A percentile compares a stretch with the other conserved stretches of the same genome.
phyloP scores from a whole-genome alignment of 1,140 invertebrate species.

The Brachionus asplanchnoidis region DNA sequence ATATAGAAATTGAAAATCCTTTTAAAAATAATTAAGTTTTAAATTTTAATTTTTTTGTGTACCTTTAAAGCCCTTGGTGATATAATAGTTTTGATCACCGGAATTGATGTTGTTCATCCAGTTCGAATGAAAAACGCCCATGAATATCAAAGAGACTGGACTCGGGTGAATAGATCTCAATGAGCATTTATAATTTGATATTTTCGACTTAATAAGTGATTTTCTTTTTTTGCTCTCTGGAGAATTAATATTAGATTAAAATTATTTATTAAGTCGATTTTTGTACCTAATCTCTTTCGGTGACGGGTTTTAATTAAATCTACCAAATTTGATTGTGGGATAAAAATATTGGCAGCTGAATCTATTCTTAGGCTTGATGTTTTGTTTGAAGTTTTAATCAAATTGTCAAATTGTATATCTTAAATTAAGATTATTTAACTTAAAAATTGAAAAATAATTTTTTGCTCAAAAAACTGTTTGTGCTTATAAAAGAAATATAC shows the following conservation, averaged over 20 bases:
- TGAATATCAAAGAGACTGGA: not conserved
- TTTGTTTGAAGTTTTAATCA: not conserved
- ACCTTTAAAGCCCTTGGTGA: conserved; percentile 33
- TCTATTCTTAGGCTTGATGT: not conserved
- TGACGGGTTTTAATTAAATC: not conserved
- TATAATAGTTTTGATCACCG: not conserved
- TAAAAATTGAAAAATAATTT: too few species aligned
- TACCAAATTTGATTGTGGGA: not conserved
- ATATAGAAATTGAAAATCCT: conserved; percentile 16
- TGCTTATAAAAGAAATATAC: too few species aligned
- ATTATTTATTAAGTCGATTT: not conserved
- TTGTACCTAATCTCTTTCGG: not conserved
- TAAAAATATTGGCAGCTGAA: not conserved
- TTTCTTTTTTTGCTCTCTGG: not conserved
- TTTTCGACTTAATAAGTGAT: not conserved
- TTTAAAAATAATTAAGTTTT: not conserved
- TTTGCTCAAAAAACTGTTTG: too few species aligned
- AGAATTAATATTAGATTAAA: not conserved
- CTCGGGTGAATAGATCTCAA: not conserved
- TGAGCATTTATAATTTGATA: not conserved
- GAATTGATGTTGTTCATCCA: not conserved
- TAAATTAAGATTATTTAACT: too few species aligned
- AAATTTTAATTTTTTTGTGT: not conserved
- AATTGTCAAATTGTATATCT: not conserved
- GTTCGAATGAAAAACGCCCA: conserved; percentile 7